Percentiles rank a stretch among this genome's conserved stretches.
Conservation (phyloP, 2,113 vertebrate species). For the Leptosomus discolor region DNA sequence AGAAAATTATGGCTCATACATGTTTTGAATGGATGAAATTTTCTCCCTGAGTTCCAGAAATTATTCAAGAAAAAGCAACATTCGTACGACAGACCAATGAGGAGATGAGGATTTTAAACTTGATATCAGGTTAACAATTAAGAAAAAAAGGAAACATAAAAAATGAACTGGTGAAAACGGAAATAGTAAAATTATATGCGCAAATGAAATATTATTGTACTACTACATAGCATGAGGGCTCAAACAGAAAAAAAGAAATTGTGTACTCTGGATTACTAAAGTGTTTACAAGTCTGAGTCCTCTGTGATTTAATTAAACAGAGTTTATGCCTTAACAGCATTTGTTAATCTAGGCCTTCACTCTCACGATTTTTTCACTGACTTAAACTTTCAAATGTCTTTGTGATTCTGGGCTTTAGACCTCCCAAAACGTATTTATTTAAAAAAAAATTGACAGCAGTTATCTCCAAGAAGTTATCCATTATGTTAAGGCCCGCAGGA, state of each 20-base stretch:
- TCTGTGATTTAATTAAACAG: neutral
- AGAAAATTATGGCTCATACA: neutral
- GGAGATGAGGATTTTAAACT: neutral
- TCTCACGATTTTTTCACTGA: neutral
- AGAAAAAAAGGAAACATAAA: neutral
- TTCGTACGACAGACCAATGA: neutral
- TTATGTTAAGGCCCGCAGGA: neutral
- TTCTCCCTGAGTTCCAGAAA: neutral
- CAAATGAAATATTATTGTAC: neutral
- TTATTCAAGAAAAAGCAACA: neutral
- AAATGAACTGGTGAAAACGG: neutral
- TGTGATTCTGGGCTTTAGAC: neutral
- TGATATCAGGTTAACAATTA: neutral
- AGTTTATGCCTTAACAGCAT: neutral
- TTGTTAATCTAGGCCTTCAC: neutral
- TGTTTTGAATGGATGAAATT: neutral
- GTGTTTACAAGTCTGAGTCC: neutral
- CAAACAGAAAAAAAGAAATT: neutral
- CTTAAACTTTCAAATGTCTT: neutral
- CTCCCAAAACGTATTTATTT: neutral
- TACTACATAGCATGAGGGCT: neutral
- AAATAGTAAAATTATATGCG: neutral
- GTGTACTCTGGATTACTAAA: neutral
- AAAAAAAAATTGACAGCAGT: neutral
- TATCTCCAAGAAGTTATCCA: neutral